Evolutionary conservation across 2,888 invertebrate genomes (phyloP).

Genomic region (Argynnis bischoffii): DNA sequence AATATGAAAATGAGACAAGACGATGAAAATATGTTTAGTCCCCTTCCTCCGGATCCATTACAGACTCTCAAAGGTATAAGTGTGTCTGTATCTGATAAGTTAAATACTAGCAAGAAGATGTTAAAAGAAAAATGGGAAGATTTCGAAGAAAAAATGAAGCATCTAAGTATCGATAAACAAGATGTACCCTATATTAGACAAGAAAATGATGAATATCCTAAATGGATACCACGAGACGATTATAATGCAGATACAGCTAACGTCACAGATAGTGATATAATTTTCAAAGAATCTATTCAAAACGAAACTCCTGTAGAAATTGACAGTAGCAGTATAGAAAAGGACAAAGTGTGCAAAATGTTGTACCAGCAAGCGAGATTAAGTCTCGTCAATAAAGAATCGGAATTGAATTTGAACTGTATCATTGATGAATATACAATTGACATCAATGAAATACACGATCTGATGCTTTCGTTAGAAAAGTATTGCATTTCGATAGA

Average conservation of each 20-base stretch:
- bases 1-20: conserved; percentile 46
- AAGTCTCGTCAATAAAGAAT: conserved; percentile 69
- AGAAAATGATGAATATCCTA: conserved; percentile 46
- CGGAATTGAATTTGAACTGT: conserved; percentile 71
- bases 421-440: conserved; percentile 68
- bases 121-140: conserved; percentile 81
- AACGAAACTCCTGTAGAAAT: conserved; percentile 66
- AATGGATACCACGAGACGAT: conserved; percentile 53
- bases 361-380: conserved; percentile 75
- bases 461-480: conserved; percentile 67
- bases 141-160: conserved; percentile 76
- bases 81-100: conserved; percentile 75
- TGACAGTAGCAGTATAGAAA: conserved; percentile 61
- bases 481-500: conserved; percentile 69
- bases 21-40: conserved; percentile 65
- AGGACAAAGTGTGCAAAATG: conserved; percentile 62
- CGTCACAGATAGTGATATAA: conserved; percentile 60
- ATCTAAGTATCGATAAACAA: conserved; percentile 62
- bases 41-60: conserved; percentile 69
- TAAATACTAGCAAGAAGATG: conserved; percentile 77
- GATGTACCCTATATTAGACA: conserved; percentile 39
- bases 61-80: conserved; percentile 79
- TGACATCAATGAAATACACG: conserved; percentile 74
- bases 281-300: conserved; percentile 77
- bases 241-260: conserved; percentile 46